A percentile compares a stretch with the other conserved stretches of the same genome.
phyloP scores from a whole-genome alignment of 2,113 vertebrate species.

The Pterocles orientalis region DNA sequence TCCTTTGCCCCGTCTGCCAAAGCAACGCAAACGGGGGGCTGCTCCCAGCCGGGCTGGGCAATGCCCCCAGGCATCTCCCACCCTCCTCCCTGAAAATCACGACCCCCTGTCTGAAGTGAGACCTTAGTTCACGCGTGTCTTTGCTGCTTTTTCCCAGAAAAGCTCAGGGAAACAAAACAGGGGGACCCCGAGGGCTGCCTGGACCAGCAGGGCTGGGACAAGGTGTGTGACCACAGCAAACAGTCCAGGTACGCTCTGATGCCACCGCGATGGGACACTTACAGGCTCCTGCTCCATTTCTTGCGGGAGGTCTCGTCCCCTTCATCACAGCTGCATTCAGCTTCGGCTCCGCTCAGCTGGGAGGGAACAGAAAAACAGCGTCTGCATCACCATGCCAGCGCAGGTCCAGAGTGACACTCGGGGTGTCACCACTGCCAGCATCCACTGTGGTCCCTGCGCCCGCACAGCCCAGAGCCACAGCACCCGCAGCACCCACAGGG shows the following conservation, averaged over 20 bases:
- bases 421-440: not conserved
- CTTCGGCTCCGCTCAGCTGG: constrained; percentile 82
- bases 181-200: not conserved
- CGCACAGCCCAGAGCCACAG: not conserved
- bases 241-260: not conserved
- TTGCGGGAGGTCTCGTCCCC: constrained; percentile 82
- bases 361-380: not conserved
- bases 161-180: rapidly evolving
- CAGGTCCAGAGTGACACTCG: not conserved
- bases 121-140: rapidly evolving
- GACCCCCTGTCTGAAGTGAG: not conserved
- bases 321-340: constrained; percentile 80
- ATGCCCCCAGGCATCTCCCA: not conserved
- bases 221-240: not conserved
- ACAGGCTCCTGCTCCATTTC: constrained; percentile 92
- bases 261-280: constrained; percentile 57
- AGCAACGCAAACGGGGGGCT: not conserved
- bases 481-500: not conserved
- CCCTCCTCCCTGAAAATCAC: not conserved
- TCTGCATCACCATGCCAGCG: not conserved
- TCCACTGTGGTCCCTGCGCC: rapidly evolving
- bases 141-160: not conserved
- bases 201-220: rapidly evolving
- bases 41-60: not conserved
- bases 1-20: not conserved